These are phyloP conservation scores for Lepus americanus DNA, from an alignment of 2,113 vertebrate species.

Conservation along the genomic window DNA sequence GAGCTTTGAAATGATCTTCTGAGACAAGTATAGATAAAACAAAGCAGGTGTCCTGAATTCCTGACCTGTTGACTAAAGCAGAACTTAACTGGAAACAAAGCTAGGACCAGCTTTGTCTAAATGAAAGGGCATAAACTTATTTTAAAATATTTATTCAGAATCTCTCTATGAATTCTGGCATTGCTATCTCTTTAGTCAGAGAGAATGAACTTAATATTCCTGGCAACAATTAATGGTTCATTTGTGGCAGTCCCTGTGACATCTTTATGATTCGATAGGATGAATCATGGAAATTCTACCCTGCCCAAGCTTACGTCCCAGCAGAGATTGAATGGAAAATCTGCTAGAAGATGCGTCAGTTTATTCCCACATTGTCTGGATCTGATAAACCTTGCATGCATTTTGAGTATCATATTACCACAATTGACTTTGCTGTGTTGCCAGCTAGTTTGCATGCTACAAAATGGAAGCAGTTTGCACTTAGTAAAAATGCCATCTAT, in stretches of 20 bases:
- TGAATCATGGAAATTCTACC: constrained; percentile 73
- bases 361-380: constrained; percentile 77
- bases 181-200: constrained; percentile 23
- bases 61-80: not conserved
- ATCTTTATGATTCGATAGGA: constrained; percentile 74
- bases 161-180: constrained; percentile 44
- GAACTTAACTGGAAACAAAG: not conserved
- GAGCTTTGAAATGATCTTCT: constrained; percentile 14
- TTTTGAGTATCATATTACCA: constrained; percentile 61
- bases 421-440: constrained; percentile 72
- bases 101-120: constrained; percentile 46
- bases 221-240: constrained; percentile 71
- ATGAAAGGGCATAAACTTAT: not conserved
- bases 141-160: constrained; percentile 60
- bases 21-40: constrained; percentile 10
- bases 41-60: not conserved
- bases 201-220: constrained; percentile 62
- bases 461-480: constrained; percentile 80
- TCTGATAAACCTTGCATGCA: constrained; percentile 75
- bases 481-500: constrained; percentile 73
- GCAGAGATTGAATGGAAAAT: constrained; percentile 76
- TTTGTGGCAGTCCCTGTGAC: constrained; percentile 67
- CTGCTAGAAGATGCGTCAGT: constrained; percentile 58
- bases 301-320: constrained; percentile 32
- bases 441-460: constrained; percentile 78